A percentile compares a stretch with the other conserved stretches of the same genome.
These are phyloP conservation scores for Percopsis transmontana DNA, from an alignment of 2,113 vertebrate species.

Conservation along the genomic window DNA sequence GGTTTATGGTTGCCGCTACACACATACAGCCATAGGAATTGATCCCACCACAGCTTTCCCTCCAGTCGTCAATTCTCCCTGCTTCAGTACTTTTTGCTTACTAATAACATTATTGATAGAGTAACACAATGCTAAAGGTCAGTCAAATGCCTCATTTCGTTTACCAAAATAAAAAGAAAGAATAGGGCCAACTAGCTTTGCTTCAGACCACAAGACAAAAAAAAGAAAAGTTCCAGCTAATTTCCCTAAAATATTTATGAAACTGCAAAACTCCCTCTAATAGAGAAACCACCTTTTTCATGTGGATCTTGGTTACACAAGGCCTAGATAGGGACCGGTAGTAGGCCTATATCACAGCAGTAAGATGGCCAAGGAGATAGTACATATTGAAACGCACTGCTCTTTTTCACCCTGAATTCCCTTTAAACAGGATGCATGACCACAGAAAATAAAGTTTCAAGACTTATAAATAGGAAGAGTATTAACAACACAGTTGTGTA, in stretches of 20 bases:
- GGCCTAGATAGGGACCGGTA: neutral
- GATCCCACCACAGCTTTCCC: too few relatives aligned
- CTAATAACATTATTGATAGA: too few relatives aligned
- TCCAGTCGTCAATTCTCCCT: too few relatives aligned
- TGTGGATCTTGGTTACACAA: neutral
- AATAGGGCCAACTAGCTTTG: neutral
- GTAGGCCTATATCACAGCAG: neutral
- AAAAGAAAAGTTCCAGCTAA: neutral
- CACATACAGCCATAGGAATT: neutral
- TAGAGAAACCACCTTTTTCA: neutral
- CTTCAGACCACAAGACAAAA: neutral
- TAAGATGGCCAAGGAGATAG: neutral
- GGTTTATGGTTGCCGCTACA: neutral
- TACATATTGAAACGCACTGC: conserved; percentile 5
- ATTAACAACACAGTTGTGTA: too few relatives aligned
- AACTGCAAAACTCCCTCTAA: neutral
- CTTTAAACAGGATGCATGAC: neutral
- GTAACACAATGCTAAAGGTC: too few relatives aligned
- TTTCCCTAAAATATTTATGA: conserved; percentile 10
- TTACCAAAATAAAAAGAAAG: neutral
- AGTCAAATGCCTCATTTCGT: too few relatives aligned
- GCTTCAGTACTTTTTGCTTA: too few relatives aligned
- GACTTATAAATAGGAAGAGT: neutral
- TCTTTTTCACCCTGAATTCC: neutral
- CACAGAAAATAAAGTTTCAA: neutral